Evolutionary conservation across 1,140 invertebrate genomes (phyloP).

Genomic region (Pararge aegeria): DNA sequence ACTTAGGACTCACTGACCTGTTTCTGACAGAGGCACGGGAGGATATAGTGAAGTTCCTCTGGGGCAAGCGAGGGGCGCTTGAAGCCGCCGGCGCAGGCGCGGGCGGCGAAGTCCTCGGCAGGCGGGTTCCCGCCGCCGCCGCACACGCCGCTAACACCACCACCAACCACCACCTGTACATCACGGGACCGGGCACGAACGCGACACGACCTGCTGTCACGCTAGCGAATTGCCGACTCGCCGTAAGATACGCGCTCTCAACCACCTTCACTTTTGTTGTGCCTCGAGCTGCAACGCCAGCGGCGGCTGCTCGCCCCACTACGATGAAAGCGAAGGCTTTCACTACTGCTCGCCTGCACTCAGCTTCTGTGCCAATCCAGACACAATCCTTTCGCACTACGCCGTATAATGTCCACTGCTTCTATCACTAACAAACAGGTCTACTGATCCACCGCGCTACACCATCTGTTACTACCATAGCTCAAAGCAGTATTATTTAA

Average conservation of each 20-base stretch:
- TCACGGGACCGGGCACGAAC: conserved; percentile 56
- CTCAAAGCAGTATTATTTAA: no score
- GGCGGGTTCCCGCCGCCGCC: conserved; percentile 56
- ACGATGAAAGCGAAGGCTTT: conserved; percentile 72
- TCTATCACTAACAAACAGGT: neutral
- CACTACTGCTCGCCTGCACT: conserved; percentile 37
- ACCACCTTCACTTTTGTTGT: conserved; percentile 69
- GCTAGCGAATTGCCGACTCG: conserved; percentile 47
- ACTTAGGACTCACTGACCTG: conserved; percentile 47
- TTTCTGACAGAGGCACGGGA: conserved; percentile 62
- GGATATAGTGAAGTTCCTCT: conserved; percentile 67
- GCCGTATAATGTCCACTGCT: neutral
- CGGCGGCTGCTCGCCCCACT: conserved; percentile 51
- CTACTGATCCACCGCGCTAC: neutral
- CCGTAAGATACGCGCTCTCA: conserved; percentile 45
- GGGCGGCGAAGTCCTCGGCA: conserved; percentile 61
- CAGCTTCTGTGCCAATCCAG: conserved; percentile 28
- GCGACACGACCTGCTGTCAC: conserved; percentile 55
- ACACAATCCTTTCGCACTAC: conserved; percentile 27
- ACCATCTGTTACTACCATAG: no score
- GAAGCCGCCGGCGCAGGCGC: conserved; percentile 41
- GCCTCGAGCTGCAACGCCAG: conserved; percentile 35
- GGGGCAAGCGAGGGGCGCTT: conserved; percentile 45
- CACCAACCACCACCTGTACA: conserved; percentile 65
- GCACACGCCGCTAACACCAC: conserved; percentile 52